Base-by-base conservation (phyloP, 2,888 invertebrate species). In the Apotomis betuletana region DNA sequence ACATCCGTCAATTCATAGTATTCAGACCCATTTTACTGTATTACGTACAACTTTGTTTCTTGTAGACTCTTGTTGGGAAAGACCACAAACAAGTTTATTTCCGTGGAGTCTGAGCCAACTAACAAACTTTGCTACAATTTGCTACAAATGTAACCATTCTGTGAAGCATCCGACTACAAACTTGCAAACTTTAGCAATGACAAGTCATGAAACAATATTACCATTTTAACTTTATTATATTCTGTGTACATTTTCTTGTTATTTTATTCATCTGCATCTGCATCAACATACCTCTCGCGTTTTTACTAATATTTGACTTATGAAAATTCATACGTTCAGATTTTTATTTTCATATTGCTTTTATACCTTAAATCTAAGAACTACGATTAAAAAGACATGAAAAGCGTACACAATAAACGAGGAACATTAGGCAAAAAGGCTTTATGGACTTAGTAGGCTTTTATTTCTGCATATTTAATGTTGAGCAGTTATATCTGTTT, bases 61-160 rank as follows among this genome's bases (percentile, higher is more conserved):
- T 9, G 38, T 51, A 51, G 52, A 64, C 46, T 60, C 49, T 15
- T 27, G 64, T 60, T 61, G 46, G 49, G 9, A 46, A 55, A 55
- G 8, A 65, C 70, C 61, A 41, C 60, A 70, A 67, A 70, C 70
- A 67, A 67, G 70, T 61, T 60, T 54, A 65, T 61, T 65, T 27
- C 41, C n/a, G 38, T 38, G 10, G 41, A 65, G 49, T 55, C 36
- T 27, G 58, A 36, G 46, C 36, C 49, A 61, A 62, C 69, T 46
- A 46, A 49, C 15, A 2, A 61, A 67, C 55, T 71, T 65, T 60
- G 44, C 54, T 54, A 27, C 69, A 8, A 38, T 65, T 60, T 54
- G 27, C 64, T 70, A 54, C 54, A 46, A 69, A 41, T 41, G 38
- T 27, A 15, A 60, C 38, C 27, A 61, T 36, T 54, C 52, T 54